phyloP scores from a whole-genome alignment of 2,888 invertebrate genomes.

The Cheilosia urbana region DNA sequence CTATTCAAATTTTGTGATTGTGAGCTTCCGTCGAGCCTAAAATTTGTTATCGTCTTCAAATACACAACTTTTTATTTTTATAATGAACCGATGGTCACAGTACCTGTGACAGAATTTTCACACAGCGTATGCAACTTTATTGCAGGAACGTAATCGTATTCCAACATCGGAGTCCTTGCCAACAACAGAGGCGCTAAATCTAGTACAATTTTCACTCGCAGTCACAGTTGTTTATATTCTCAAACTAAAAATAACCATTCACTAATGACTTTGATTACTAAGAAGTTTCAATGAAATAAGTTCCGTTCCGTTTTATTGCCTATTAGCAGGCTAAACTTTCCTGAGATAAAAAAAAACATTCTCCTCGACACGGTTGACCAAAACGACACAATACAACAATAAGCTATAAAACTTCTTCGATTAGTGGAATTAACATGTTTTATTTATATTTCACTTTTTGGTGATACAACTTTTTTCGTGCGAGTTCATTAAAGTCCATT shows the following conservation, averaged over 20 bases:
- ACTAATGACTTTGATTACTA: not conserved
- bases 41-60: too few species aligned
- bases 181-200: too few species aligned
- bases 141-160: too few species aligned
- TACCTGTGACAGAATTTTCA: too few species aligned
- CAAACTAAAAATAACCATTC: not conserved
- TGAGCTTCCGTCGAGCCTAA: too few species aligned
- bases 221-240: not conserved
- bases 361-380: conserved; percentile 12
- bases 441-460: conserved; percentile 19
- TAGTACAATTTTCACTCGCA: not conserved
- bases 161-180: too few species aligned
- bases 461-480: not conserved
- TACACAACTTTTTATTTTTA: too few species aligned
- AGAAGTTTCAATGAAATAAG: not conserved
- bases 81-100: too few species aligned
- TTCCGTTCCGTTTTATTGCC: conserved; percentile 7
- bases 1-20: too few species aligned
- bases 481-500: not conserved
- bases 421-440: conserved; percentile 46
- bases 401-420: conserved; percentile 41
- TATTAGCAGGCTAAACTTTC: conserved; percentile 37
- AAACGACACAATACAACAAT: conserved; percentile 4
- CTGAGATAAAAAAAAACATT: conserved; percentile 3
- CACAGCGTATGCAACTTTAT: too few species aligned